Evolutionary conservation across 1,140 invertebrate genomes (phyloP).

Genomic region (Drosophila dunni): DNA sequence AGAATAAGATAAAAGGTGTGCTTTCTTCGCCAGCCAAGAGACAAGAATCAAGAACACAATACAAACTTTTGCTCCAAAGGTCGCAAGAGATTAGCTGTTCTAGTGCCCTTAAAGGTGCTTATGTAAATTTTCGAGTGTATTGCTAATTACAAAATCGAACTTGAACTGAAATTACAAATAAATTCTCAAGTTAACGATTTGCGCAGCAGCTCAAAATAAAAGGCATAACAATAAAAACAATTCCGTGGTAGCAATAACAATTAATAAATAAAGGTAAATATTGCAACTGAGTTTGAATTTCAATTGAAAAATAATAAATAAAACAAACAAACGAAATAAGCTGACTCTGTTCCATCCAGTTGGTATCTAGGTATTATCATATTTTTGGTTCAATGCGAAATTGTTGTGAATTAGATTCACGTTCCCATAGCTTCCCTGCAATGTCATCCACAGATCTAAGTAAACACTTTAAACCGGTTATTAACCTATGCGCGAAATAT

Average conservation of each 20-base stretch:
- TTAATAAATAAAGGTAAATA: slow-evolving; percentile 44
- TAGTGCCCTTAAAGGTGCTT: slow-evolving; percentile 13
- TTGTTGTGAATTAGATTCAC: slow-evolving; percentile 8
- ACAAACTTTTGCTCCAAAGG: slow-evolving; percentile 16
- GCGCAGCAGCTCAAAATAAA: slow-evolving; percentile 37
- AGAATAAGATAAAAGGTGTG: slow-evolving; percentile 58
- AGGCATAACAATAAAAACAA: slow-evolving; percentile 2
- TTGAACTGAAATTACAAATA: background rate
- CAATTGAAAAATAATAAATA: background rate
- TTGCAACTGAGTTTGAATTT: slow-evolving; percentile 6
- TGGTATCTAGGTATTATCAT: too few relatives aligned
- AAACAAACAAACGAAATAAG: too few relatives aligned
- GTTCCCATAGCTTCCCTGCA: slow-evolving; percentile 27
- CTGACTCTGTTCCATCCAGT: background rate
- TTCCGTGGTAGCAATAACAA: slow-evolving; percentile 7
- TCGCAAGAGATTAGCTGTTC: slow-evolving; percentile 2
- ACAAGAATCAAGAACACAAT: slow-evolving; percentile 9
- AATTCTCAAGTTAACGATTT: slow-evolving; percentile 28
- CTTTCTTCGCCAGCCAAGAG: slow-evolving; percentile 14
- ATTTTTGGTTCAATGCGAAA: background rate
- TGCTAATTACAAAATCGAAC: slow-evolving; percentile 8
- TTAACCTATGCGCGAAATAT: slow-evolving; percentile 34
- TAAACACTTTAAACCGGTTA: slow-evolving; percentile 51
- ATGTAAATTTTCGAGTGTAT: slow-evolving; percentile 26
- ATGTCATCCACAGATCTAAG: slow-evolving; percentile 26